phyloP scores from a whole-genome alignment of 1,140 invertebrate species.

The Sycophaga agraensis region DNA sequence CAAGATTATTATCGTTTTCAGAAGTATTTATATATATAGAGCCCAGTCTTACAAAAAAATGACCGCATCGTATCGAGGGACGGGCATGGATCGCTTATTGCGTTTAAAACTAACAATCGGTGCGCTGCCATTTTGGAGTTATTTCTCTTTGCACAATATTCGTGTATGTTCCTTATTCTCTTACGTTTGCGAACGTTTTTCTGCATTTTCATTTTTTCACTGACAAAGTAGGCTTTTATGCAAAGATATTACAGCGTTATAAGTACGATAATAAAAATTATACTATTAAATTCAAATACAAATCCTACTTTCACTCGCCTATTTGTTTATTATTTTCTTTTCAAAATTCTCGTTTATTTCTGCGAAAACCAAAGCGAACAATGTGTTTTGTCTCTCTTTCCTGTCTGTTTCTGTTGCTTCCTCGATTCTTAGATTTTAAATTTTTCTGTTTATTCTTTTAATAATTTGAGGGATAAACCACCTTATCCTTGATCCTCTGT shows the following conservation, averaged over 20 bases:
- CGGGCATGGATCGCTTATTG: slow-evolving; percentile 53
- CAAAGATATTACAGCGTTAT: slow-evolving; percentile 50
- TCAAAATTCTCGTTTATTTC: slow-evolving; percentile 40
- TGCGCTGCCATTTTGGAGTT: slow-evolving; percentile 44
- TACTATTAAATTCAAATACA: slow-evolving; percentile 57
- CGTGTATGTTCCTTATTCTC: slow-evolving; percentile 46
- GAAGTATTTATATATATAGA: slow-evolving; percentile 59
- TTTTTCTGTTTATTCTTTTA: slow-evolving; percentile 42
- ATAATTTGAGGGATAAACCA: slow-evolving; percentile 53
- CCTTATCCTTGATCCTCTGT: slow-evolving; percentile 40
- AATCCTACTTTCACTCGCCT: slow-evolving; percentile 59
- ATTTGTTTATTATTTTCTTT: slow-evolving; percentile 35
- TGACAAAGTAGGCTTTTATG: slow-evolving; percentile 51
- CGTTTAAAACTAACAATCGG: slow-evolving; percentile 53
- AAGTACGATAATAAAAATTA: slow-evolving; percentile 56
- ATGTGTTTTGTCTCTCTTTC: slow-evolving; percentile 42
- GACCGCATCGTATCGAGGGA: slow-evolving; percentile 55
- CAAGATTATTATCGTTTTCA: slow-evolving; percentile 45
- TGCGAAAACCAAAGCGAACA: slow-evolving; percentile 57
- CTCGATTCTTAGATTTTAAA: slow-evolving; percentile 37
- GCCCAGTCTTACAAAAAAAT: slow-evolving; percentile 60
- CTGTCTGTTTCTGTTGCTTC: slow-evolving; percentile 23
- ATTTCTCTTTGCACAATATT: slow-evolving; percentile 30
- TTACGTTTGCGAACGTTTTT: slow-evolving; percentile 30
- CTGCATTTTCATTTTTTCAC: slow-evolving; percentile 40